Conservation (phyloP, 1,140 invertebrate species). For the Drosophila simulans region DNA sequence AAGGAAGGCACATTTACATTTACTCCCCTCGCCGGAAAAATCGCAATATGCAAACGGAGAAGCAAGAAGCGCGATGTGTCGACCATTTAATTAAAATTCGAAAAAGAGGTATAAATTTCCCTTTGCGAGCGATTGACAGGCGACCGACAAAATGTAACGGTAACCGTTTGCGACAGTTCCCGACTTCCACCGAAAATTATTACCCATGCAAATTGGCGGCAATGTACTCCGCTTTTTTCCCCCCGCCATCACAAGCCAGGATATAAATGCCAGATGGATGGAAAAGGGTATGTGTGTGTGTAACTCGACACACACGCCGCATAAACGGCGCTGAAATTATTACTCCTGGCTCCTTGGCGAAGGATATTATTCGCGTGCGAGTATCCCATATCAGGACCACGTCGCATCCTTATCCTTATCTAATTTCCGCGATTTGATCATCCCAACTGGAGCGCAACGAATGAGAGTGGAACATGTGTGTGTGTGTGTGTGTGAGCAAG, state of each 20-base stretch:
- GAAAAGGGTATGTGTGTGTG: conserved; percentile 27
- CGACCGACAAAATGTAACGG: conserved; percentile 54
- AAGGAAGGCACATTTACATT: conserved; percentile 69
- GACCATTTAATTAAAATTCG: conserved; percentile 78
- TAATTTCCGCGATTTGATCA: conserved; percentile 40
- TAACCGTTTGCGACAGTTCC: conserved; percentile 57
- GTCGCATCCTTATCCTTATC: conserved; percentile 45
- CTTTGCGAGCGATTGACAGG: conserved; percentile 72
- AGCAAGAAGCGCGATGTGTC: conserved; percentile 36
- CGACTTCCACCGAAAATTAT: conserved; percentile 65
- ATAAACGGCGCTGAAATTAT: conserved; percentile 65
- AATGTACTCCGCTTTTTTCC: conserved; percentile 34
- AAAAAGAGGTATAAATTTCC: conserved; percentile 77
- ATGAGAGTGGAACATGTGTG: not conserved
- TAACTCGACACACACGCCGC: conserved; percentile 71
- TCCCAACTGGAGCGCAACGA: conserved; percentile 28
- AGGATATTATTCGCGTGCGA: conserved; percentile 33
- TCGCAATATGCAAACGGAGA: conserved; percentile 73
- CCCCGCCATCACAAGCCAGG: not conserved
- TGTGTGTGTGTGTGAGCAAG: not conserved
- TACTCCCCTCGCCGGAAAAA: conserved; percentile 26
- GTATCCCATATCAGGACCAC: conserved; percentile 53
- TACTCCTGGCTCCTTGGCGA: conserved; percentile 32
- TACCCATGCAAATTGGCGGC: conserved; percentile 81
- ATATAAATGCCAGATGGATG: conserved; percentile 23